Conservation (phyloP, 2,113 vertebrate genomes). For the Nesogale talazaci region DNA sequence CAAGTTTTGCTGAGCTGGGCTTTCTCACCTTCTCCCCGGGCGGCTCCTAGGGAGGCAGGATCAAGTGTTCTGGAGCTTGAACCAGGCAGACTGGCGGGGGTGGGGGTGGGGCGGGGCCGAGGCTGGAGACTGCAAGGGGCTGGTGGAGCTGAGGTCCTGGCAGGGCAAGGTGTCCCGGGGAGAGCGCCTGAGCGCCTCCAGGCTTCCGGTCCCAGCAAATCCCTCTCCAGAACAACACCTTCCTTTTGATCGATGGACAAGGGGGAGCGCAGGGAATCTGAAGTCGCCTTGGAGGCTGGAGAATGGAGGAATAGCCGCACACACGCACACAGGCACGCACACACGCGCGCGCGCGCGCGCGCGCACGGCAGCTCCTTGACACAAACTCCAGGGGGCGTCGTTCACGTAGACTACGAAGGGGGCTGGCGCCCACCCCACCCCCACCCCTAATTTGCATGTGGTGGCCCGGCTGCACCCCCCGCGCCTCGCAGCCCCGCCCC, state of each 20-base stretch:
- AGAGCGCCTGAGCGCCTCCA: neutral
- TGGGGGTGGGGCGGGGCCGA: neutral
- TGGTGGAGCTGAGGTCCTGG: neutral
- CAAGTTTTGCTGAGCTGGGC: conserved; percentile 64
- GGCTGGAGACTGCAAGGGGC: no score
- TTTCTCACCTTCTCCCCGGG: neutral
- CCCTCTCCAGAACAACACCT: neutral
- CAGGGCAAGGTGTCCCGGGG: neutral
- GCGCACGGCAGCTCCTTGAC: neutral
- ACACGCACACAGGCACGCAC: neutral
- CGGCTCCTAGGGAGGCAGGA: neutral
- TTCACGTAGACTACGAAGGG: conserved; percentile 26
- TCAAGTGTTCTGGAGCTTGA: conserved; percentile 49
- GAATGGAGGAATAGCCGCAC: neutral
- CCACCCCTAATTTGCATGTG: neutral
- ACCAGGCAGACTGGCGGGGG: neutral
- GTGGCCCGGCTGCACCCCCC: neutral
- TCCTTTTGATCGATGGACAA: neutral
- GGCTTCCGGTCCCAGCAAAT: neutral
- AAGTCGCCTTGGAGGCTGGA: neutral
- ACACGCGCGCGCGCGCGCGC: no score
- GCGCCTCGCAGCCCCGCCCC: neutral
- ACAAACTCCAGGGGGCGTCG: conserved; percentile 73
- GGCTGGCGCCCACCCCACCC: neutral
- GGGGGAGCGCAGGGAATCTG: neutral